These are phyloP conservation scores for Mimas tiliae DNA, from an alignment of 2,888 invertebrate species.

Conservation along the genomic window DNA sequence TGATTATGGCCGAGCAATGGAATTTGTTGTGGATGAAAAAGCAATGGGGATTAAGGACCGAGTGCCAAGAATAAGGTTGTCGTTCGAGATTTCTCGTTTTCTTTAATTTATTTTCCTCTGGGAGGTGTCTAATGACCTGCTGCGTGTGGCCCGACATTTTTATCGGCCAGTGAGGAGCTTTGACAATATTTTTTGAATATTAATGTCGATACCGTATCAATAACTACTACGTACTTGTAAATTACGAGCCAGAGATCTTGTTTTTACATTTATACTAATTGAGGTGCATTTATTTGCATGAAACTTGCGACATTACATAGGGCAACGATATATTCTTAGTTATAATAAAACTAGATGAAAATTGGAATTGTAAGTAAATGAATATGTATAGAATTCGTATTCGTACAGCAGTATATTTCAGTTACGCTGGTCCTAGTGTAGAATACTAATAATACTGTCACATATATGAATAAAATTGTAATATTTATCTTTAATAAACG, in stretches of 20 bases:
- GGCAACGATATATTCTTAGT: constrained; percentile 37
- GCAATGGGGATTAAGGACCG: constrained; percentile 46
- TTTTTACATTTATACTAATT: constrained; percentile 52
- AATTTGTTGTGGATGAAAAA: constrained; percentile 31
- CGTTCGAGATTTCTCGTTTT: constrained; percentile 79
- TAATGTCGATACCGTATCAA: constrained; percentile 71
- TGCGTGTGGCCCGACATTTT: constrained; percentile 83
- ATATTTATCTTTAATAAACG: constrained; percentile 21
- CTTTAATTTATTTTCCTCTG: constrained; percentile 81
- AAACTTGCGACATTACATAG: constrained; percentile 40
- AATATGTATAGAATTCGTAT: constrained; percentile 40
- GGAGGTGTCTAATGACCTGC: constrained; percentile 83
- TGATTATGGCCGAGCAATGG: constrained; percentile 39
- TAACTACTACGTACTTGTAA: constrained; percentile 56
- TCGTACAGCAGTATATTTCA: constrained; percentile 27
- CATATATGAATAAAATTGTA: constrained; percentile 44
- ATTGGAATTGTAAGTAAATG: constrained; percentile 40
- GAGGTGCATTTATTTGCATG: constrained; percentile 51
- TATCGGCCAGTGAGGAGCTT: constrained; percentile 77
- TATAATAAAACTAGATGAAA: constrained; percentile 39
- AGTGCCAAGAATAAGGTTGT: constrained; percentile 64
- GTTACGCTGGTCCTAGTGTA: constrained; percentile 18
- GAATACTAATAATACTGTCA: constrained; percentile 28
- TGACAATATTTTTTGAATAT: constrained; percentile 81
- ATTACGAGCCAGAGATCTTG: constrained; percentile 41